Evolutionary conservation across 2,113 vertebrate genomes (phyloP).

Genomic region (Megaceryle torquata): DNA sequence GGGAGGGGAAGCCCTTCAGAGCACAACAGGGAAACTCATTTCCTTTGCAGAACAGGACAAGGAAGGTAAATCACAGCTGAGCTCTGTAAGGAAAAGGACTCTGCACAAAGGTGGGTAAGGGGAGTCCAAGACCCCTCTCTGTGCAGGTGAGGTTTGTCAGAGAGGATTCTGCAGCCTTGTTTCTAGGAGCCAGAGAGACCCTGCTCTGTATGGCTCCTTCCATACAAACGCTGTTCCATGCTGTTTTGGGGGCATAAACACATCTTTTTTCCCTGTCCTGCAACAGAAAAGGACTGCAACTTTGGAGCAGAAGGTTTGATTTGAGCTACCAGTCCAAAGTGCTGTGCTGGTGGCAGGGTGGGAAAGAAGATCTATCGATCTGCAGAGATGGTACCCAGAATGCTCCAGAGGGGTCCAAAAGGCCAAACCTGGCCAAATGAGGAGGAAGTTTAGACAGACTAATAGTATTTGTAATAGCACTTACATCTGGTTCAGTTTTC

Average conservation of each 20-base stretch:
- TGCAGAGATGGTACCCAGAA: not conserved
- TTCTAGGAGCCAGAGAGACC: not conserved
- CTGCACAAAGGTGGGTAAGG: not conserved
- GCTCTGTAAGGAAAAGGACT: not conserved
- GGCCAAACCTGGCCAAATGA: not conserved
- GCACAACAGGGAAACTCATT: not conserved
- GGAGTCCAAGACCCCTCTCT: not conserved
- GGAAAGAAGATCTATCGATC: not conserved
- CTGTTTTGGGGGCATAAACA: not conserved
- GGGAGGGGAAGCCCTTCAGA: not conserved
- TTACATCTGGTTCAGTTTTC: not conserved
- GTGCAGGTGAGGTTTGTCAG: not conserved
- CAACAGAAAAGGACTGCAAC: not conserved
- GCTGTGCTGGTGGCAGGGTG: not conserved
- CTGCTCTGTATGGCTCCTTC: not conserved
- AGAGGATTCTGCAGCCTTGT: not conserved
- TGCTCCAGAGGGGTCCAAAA: not conserved
- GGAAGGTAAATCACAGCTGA: not conserved
- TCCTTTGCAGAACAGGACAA: not conserved
- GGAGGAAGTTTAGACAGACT: not conserved
- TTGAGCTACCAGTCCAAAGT: not conserved
- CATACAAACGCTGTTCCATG: accelerated
- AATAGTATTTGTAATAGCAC: not conserved
- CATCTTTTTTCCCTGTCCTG: not conserved
- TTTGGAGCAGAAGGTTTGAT: not conserved